Percentiles rank a stretch among this genome's conserved stretches.
phyloP scores from a whole-genome alignment of 2,113 vertebrate species.

The Burhinus bistriatus region DNA sequence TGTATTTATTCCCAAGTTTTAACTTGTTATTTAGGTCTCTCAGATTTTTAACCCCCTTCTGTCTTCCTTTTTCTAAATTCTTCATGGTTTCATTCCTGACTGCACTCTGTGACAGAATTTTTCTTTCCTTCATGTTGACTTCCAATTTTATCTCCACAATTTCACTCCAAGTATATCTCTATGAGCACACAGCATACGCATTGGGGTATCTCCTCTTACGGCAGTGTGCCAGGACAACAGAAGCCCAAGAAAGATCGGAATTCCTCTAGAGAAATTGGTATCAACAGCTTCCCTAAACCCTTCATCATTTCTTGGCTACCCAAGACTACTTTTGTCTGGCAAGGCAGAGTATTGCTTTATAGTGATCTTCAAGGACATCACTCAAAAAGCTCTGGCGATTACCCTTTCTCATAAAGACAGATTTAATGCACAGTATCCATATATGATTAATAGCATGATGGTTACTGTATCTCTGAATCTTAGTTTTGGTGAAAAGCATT shows the following conservation, averaged over 20 bases:
- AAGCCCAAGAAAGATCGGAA: not conserved
- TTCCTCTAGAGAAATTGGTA: not conserved
- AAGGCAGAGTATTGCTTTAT: not conserved
- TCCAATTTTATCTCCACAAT: not conserved
- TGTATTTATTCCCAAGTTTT: not conserved
- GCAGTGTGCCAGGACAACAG: not conserved
- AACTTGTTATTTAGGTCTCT: not conserved
- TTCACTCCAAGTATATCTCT: not conserved
- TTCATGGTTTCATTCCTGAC: not conserved
- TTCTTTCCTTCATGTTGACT: not conserved
- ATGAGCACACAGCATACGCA: not conserved
- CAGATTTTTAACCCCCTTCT: not conserved
- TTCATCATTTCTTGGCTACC: not conserved
- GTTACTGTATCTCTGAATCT: not conserved
- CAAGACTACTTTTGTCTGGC: not conserved
- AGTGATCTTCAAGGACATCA: not conserved
- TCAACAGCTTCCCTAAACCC: not conserved
- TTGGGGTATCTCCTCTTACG: rapidly evolving
- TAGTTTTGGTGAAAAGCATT: not conserved
- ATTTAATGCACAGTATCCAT: not conserved
- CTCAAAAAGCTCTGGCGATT: not conserved
- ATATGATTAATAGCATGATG: not conserved
- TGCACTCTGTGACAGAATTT: not conserved
- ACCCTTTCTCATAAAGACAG: not conserved
- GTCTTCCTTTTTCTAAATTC: not conserved